Conservation (phyloP, 2,888 invertebrate species). For the Ormyrus pomaceus region DNA sequence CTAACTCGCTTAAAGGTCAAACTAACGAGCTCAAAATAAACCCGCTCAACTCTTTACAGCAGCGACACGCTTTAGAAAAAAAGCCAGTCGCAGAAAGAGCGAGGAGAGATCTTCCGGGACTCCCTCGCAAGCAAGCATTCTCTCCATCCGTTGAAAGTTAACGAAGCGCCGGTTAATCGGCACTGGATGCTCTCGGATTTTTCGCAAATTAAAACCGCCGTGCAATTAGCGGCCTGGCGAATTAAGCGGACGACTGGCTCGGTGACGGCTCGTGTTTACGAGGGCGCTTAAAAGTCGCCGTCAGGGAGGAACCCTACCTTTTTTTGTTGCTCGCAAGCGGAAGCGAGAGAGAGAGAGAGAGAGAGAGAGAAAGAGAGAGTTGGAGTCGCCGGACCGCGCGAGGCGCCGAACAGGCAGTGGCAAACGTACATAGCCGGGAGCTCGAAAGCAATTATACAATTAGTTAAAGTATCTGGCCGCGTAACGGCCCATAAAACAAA, state of each 20-base stretch:
- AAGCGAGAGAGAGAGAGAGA: no score
- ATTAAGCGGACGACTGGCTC: slow-evolving; percentile 61
- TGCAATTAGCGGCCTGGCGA: slow-evolving; percentile 68
- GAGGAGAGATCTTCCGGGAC: neutral
- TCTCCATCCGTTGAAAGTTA: slow-evolving; percentile 44
- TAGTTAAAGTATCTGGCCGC: slow-evolving; percentile 73
- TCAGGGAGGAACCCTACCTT: slow-evolving; percentile 47
- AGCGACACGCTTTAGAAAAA: neutral
- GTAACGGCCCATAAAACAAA: slow-evolving; percentile 74
- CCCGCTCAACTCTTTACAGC: no score
- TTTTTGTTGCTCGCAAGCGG: slow-evolving; percentile 50
- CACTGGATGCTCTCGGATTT: slow-evolving; percentile 49
- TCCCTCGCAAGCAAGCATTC: slow-evolving; percentile 1
- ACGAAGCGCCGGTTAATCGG: slow-evolving; percentile 56
- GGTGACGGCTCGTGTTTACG: slow-evolving; percentile 65
- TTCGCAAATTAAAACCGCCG: slow-evolving; percentile 68
- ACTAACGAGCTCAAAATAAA: no score
- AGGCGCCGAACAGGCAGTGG: slow-evolving; percentile 62
- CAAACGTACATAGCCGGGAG: slow-evolving; percentile 48
- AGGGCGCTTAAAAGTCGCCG: slow-evolving; percentile 63
- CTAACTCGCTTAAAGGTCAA: no score
- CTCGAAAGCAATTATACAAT: slow-evolving; percentile 74
- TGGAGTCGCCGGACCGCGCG: slow-evolving; percentile 58
- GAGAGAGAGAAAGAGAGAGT: neutral
- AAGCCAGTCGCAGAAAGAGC: neutral